Evolutionary conservation across 2,888 invertebrate genomes (phyloP).

Genomic region (Biston stratarius): DNA sequence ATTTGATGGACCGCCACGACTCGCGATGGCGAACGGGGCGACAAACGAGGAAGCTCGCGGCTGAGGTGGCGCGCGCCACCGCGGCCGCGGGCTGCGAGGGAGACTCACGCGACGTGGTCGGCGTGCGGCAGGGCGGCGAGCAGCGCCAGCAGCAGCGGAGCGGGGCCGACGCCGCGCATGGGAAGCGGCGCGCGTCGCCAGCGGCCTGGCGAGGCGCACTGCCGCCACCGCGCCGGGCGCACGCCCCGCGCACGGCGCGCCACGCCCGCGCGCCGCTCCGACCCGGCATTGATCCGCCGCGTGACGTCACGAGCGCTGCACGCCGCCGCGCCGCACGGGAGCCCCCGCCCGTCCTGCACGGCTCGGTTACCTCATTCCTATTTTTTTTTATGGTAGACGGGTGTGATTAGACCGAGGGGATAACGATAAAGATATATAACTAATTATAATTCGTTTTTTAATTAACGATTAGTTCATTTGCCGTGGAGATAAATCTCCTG

Average conservation of each 20-base stretch:
- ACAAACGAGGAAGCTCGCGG: too few relatives aligned
- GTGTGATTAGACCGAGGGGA: too few relatives aligned
- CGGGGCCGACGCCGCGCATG: slow-evolving; percentile 59
- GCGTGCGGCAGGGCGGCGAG: slow-evolving; percentile 62
- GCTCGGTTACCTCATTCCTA: too few relatives aligned
- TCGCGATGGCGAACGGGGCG: not conserved
- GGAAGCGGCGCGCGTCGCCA: slow-evolving; percentile 45
- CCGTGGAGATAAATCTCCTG: too few relatives aligned
- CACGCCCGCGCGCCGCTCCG: slow-evolving; percentile 18
- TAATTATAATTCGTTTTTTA: too few relatives aligned
- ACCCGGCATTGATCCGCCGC: slow-evolving; percentile 17
- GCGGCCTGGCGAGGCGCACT: slow-evolving; percentile 53
- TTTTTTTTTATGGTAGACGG: too few relatives aligned
- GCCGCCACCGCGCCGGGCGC: slow-evolving; percentile 43
- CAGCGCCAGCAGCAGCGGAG: slow-evolving; percentile 61
- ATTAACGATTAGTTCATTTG: too few relatives aligned
- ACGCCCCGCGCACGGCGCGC: slow-evolving; percentile 27
- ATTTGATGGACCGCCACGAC: too few relatives aligned
- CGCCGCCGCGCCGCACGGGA: slow-evolving; percentile 17
- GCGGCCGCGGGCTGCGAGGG: slow-evolving; percentile 3
- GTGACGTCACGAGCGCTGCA: slow-evolving; percentile 6
- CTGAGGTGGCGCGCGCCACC: too few relatives aligned
- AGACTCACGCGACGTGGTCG: slow-evolving; percentile 63
- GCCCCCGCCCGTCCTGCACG: slow-evolving; percentile 1
- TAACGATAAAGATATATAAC: too few relatives aligned